Evolutionary conservation across 2,888 invertebrate species (phyloP).

Genomic region (Encarsia formosa): DNA sequence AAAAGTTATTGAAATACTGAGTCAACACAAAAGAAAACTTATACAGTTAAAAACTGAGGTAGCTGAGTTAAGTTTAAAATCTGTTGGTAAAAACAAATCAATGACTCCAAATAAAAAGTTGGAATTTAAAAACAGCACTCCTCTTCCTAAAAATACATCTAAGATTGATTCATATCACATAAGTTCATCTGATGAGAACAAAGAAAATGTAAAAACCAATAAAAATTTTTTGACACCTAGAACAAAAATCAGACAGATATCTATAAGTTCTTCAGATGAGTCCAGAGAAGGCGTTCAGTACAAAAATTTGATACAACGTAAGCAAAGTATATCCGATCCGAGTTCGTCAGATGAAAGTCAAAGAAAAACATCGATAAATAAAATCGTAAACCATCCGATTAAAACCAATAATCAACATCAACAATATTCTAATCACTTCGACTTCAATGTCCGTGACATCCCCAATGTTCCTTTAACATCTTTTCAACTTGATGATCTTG

Average conservation of each 20-base stretch:
- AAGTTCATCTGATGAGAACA: background rate
- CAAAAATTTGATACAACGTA: too few species aligned
- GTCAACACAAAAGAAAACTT: conserved; percentile 11
- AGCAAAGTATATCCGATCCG: too few species aligned
- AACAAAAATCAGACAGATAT: too few species aligned
- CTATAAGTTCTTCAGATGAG: too few species aligned
- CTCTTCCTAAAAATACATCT: background rate
- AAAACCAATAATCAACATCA: background rate
- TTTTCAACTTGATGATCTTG: conserved; percentile 29
- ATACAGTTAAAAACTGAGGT: background rate
- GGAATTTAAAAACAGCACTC: background rate
- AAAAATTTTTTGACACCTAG: background rate
- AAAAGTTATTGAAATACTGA: conserved; percentile 18
- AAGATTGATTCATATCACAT: background rate
- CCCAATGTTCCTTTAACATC: conserved; percentile 10
- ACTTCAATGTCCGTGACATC: conserved; percentile 14
- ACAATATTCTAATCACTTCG: background rate
- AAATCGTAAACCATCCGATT: background rate
- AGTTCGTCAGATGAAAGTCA: background rate
- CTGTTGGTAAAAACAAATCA: background rate
- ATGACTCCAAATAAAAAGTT: background rate
- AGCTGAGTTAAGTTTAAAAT: conserved; percentile 6
- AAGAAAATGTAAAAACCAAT: conserved; percentile 1
- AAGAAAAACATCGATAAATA: background rate
- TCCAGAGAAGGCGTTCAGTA: too few species aligned